These are phyloP conservation scores for Albula glossodonta DNA, from an alignment of 2,113 vertebrate species.

Conservation along the genomic window DNA sequence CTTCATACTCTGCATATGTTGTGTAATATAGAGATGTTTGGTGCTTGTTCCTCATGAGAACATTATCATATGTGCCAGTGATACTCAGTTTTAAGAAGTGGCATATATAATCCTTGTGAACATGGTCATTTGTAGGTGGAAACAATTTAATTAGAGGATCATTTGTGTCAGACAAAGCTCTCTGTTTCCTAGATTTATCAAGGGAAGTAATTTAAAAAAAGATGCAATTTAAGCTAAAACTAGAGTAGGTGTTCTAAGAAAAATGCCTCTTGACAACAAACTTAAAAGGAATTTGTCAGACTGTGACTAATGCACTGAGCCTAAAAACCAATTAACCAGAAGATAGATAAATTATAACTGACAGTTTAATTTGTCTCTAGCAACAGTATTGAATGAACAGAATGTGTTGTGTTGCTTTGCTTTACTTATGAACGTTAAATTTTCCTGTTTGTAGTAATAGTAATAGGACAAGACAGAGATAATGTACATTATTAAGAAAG, in stretches of 20 bases:
- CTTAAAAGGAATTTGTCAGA: slow-evolving; percentile 10
- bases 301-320: slow-evolving; percentile 23
- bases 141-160: not conserved
- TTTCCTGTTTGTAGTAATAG: not conserved
- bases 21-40: not conserved
- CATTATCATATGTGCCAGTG: not conserved
- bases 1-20: too few relatives aligned
- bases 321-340: slow-evolving; percentile 22
- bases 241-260: not conserved
- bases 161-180: slow-evolving; percentile 15
- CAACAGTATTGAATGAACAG: slow-evolving; percentile 17
- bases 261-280: slow-evolving; percentile 9
- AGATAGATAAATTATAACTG: slow-evolving; percentile 18
- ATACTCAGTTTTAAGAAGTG: not conserved
- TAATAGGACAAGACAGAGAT: not conserved
- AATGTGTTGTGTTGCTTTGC: not conserved
- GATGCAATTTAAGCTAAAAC: slow-evolving; percentile 9
- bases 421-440: slow-evolving; percentile 20
- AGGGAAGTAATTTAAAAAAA: slow-evolving; percentile 10
- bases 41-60: not conserved
- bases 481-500: not conserved
- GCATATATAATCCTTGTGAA: not conserved
- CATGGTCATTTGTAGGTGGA: slow-evolving; percentile 1
- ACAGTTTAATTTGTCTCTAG: slow-evolving; percentile 13
- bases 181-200: slow-evolving; percentile 6